Conservation (phyloP, 53 echinoderm and acorn worm species). For the Mesocentrotus franciscanus region DNA sequence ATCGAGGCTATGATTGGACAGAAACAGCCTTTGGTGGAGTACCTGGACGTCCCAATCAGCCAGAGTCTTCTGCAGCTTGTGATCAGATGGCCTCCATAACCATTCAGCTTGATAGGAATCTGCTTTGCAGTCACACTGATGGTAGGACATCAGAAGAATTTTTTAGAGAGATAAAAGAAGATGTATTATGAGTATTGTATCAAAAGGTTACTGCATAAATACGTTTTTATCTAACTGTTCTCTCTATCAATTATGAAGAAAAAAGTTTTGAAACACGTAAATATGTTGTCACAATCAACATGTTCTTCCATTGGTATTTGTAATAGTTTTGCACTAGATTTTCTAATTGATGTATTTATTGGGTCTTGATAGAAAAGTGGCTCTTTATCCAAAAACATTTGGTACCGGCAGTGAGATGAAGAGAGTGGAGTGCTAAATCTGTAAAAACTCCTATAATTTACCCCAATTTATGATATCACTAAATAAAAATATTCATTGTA, state of each 20-base stretch:
- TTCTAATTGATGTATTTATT: background rate
- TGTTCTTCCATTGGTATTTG: background rate
- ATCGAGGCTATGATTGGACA: background rate
- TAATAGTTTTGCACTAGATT: background rate
- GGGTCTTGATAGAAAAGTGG: background rate
- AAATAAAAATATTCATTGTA: background rate
- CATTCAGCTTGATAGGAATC: slow-evolving; percentile 14
- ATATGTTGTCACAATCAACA: too few relatives aligned
- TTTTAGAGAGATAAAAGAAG: background rate
- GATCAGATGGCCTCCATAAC: background rate
- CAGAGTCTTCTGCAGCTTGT: background rate
- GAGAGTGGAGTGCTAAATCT: background rate
- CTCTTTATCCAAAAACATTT: background rate
- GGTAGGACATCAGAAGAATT: background rate
- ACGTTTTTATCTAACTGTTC: background rate
- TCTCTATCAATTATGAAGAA: background rate
- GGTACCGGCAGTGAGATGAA: background rate
- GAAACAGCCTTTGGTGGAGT: background rate
- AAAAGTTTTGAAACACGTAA: too few relatives aligned
- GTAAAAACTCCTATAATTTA: background rate
- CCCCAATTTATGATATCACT: background rate
- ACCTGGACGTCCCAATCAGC: background rate
- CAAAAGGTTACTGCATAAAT: background rate
- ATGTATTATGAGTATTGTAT: background rate
- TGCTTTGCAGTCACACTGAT: background rate